These are phyloP conservation scores for Petrocephalus microphthalmus DNA, from an alignment of 2,113 vertebrate species.

Conservation along the genomic window DNA sequence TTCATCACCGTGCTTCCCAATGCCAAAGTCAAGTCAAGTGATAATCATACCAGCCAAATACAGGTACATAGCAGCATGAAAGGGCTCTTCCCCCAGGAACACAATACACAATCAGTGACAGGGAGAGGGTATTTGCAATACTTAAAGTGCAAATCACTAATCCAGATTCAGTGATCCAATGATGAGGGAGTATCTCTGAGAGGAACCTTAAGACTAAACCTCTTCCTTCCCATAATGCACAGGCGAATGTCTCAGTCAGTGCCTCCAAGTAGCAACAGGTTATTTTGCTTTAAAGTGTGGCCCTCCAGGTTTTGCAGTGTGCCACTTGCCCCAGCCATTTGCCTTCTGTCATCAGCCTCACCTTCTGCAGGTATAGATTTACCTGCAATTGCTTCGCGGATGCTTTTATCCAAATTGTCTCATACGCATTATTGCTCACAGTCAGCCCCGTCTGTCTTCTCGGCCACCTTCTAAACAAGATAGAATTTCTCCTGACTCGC, in stretches of 20 bases:
- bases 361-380: not conserved
- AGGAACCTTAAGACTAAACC: not conserved
- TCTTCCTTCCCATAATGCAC: not conserved
- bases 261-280: not conserved
- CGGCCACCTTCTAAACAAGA: not conserved
- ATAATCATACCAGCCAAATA: not conserved
- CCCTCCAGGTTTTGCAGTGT: not conserved
- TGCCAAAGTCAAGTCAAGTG: not conserved
- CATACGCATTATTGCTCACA: not conserved
- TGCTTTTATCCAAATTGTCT: not conserved
- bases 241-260: not conserved
- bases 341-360: not conserved
- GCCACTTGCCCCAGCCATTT: not conserved
- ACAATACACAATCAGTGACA: not conserved
- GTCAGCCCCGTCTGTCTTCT: not conserved
- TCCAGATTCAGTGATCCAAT: not conserved
- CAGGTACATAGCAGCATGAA: not conserved
- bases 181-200: not conserved
- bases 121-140: not conserved
- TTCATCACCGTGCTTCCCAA: not conserved
- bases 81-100: not conserved
- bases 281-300: not conserved
- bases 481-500: not conserved
- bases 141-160: not conserved
- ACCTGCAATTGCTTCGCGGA: not conserved